Conservation (phyloP, 1,140 invertebrate genomes). For the Drosophila ficusphila region DNA sequence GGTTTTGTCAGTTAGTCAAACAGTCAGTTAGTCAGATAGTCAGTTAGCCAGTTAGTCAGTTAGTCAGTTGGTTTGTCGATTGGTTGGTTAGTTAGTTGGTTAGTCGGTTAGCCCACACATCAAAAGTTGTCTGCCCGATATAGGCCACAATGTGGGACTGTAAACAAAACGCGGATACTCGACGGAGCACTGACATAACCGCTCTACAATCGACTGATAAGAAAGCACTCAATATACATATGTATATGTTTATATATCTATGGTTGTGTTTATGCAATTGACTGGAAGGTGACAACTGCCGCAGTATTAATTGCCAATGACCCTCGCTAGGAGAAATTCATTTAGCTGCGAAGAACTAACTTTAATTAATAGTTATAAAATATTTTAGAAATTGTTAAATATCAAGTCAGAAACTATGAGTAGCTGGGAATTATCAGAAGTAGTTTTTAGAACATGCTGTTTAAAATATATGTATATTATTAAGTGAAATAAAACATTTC, state of each 20-base stretch:
- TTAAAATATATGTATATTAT: too few species aligned
- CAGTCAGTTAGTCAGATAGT: neutral
- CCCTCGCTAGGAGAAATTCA: neutral
- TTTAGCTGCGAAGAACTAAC: too few species aligned
- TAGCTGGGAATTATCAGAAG: too few species aligned
- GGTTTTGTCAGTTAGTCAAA: slow-evolving; percentile 57
- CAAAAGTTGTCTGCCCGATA: slow-evolving; percentile 36
- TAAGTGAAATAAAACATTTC: too few species aligned
- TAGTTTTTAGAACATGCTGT: too few species aligned
- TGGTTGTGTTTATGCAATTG: neutral
- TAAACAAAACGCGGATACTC: slow-evolving; percentile 31
- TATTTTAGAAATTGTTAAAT: too few species aligned
- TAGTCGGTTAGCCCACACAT: slow-evolving; percentile 6
- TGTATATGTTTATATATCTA: neutral
- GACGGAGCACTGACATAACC: slow-evolving; percentile 22
- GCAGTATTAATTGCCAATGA: slow-evolving; percentile 6
- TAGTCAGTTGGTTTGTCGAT: neutral
- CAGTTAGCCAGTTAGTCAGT: neutral
- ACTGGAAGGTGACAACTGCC: slow-evolving; percentile 2
- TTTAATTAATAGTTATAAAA: too few species aligned
- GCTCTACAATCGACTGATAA: slow-evolving; percentile 24
- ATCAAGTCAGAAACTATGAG: too few species aligned
- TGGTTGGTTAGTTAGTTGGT: neutral
- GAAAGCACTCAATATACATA: slow-evolving; percentile 1
- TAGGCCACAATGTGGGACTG: slow-evolving; percentile 31